A percentile compares a stretch with the other conserved stretches of the same genome.
Evolutionary conservation across 2,113 vertebrate species (phyloP).

Genomic region (Protomyctophum bolini): DNA sequence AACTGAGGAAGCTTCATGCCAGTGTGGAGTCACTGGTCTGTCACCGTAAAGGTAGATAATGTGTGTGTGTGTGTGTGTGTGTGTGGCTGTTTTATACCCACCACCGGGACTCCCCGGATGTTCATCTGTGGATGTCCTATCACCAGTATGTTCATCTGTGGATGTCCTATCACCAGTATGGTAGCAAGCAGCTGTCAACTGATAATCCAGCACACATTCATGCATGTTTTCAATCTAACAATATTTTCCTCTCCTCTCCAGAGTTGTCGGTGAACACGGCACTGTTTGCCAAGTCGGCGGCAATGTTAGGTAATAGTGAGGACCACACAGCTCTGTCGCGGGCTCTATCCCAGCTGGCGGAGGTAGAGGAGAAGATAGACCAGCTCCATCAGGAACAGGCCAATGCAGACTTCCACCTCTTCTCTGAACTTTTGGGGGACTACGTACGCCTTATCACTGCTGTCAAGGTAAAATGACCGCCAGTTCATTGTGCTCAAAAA

Average conservation of each 20-base stretch:
- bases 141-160: no score
- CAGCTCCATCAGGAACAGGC: slow-evolving; percentile 96
- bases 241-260: slow-evolving; percentile 50
- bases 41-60: slow-evolving; percentile 90
- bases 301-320: slow-evolving; percentile 98
- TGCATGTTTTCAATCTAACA: no score
- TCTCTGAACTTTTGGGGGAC: slow-evolving; percentile 94
- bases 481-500: no score
- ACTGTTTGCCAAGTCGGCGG: slow-evolving; percentile 95
- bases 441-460: slow-evolving; percentile 94
- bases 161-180: no score
- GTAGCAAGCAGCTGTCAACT: no score
- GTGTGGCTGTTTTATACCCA: background rate
- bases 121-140: no score
- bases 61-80: background rate
- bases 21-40: slow-evolving; percentile 94
- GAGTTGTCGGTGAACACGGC: slow-evolving; percentile 95
- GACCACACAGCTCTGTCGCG: slow-evolving; percentile 96
- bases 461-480: slow-evolving; percentile 84
- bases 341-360: slow-evolving; percentile 96
- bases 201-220: no score
- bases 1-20: slow-evolving; percentile 93
- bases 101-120: background rate
- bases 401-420: slow-evolving; percentile 93
- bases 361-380: slow-evolving; percentile 98